Conservation (phyloP, 1,140 invertebrate genomes). For the Meloidogyne hapla region DNA sequence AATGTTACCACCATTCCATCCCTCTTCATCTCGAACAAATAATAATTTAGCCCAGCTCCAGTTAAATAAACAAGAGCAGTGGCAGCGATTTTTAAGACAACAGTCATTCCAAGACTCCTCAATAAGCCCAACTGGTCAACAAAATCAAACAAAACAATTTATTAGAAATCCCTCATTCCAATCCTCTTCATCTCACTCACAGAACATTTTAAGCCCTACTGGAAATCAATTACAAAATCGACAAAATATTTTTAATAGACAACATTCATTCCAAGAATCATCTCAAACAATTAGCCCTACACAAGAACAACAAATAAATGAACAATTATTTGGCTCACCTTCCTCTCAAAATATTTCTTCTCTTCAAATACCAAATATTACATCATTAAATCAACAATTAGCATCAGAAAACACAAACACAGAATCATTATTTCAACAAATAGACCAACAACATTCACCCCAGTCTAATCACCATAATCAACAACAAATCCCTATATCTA, state of each 20-base stretch:
- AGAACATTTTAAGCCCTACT: background rate
- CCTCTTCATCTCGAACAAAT: too few species aligned
- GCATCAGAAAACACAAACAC: background rate
- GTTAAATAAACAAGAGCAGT: too few species aligned
- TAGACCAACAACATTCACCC: too few species aligned
- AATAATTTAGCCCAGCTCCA: too few species aligned
- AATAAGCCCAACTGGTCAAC: background rate
- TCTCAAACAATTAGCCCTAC: background rate
- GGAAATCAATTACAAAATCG: background rate
- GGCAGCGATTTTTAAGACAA: too few species aligned
- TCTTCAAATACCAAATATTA: background rate
- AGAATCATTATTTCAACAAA: too few species aligned
- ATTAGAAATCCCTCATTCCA: background rate
- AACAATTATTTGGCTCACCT: too few species aligned
- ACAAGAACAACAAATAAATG: too few species aligned
- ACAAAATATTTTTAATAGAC: background rate
- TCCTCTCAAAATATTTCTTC: background rate
- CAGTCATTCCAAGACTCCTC: background rate
- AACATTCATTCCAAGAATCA: constrained; percentile 1
- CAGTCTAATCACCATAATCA: too few species aligned
- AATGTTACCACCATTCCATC: too few species aligned
- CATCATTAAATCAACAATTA: too few species aligned
- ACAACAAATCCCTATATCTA: too few species aligned
- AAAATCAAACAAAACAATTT: background rate
- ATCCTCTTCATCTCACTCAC: background rate